Base-by-base conservation (phyloP, 2,888 invertebrate genomes). In the Parnassius apollo region DNA sequence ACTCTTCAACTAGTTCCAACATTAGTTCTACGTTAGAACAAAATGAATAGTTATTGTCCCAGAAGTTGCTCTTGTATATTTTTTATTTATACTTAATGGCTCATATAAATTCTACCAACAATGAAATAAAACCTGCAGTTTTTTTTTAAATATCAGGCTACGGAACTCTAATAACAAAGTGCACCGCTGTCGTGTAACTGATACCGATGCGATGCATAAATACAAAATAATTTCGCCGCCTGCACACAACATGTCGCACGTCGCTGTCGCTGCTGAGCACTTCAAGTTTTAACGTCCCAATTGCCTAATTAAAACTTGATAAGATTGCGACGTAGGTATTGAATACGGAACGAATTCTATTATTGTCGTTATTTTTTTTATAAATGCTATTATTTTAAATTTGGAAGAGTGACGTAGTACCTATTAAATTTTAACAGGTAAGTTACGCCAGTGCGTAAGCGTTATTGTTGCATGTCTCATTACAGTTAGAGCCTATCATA, bases 241-340 rank as follows among this genome's bases (percentile, higher is more conserved):
- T 55, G 49, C 35, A 49, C 42, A 8, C 52, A 55, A n/a, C 11
- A 42, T 51, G 52, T 44, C 35, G 48, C 50, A 22, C 18, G 55
- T 49, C 49, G 13, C 9, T 25, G 55, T 52, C 49, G 13, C 9
- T 42, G 56, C 49, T 50, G 48, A 55, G 44, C 57, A 60, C 51
- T 60, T 53, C 60, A 64, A 57, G 64, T 64, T 56, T 51, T 42
- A 10, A 46, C 53, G 69, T 35, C 65, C 69, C 51, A 71, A 61
- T 71, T 68, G 68, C 69, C 71, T 66, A 70, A 70, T 70, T 71
- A 65, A 52, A 45, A 46, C 46, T 48, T 13, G 71, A 73, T 71
- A 71, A 73, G 71, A 71, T 71, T 65, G 65, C 53, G 50, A 49
- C 58, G 57, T 59, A 59, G 50, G 63, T 61, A 62, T 49, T 12